A percentile compares a stretch with the other conserved stretches of the same genome.
phyloP scores from a whole-genome alignment of 2,797 vertebrate genomes.

The Tarsius wallacei region DNA sequence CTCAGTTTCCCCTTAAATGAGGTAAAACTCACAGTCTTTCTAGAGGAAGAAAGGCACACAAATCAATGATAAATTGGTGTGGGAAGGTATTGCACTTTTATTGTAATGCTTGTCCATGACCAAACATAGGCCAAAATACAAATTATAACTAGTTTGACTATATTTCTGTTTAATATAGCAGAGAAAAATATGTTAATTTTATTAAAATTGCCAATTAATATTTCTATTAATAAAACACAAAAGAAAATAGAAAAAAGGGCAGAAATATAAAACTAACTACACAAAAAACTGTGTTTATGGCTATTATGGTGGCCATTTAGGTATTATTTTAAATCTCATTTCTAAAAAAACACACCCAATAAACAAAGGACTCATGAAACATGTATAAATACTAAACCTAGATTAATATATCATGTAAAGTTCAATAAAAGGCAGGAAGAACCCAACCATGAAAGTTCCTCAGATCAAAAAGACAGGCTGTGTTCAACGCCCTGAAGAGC shows the following conservation, averaged over 20 bases:
- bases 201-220: slow-evolving; percentile 32
- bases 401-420: slow-evolving; percentile 48
- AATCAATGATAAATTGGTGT: not conserved
- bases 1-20: not conserved
- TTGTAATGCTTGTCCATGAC: not conserved
- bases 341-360: not conserved
- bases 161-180: not conserved
- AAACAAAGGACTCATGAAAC: slow-evolving; percentile 34
- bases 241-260: not conserved
- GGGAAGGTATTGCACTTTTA: not conserved
- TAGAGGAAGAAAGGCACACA: not conserved
- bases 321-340: not conserved
- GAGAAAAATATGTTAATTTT: slow-evolving; percentile 3
- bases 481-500: not conserved
- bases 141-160: not conserved
- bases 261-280: slow-evolving; percentile 31
- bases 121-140: not conserved
- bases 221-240: not conserved
- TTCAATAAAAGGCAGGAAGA: slow-evolving; percentile 62
- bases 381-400: not conserved
- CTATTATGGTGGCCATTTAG: not conserved
- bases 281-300: not conserved
- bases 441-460: slow-evolving; percentile 26
- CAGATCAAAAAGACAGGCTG: slow-evolving; percentile 65
- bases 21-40: not conserved